Evolutionary conservation across 2,888 invertebrate genomes (phyloP).

Genomic region (Hirtodrosophila duncani): DNA sequence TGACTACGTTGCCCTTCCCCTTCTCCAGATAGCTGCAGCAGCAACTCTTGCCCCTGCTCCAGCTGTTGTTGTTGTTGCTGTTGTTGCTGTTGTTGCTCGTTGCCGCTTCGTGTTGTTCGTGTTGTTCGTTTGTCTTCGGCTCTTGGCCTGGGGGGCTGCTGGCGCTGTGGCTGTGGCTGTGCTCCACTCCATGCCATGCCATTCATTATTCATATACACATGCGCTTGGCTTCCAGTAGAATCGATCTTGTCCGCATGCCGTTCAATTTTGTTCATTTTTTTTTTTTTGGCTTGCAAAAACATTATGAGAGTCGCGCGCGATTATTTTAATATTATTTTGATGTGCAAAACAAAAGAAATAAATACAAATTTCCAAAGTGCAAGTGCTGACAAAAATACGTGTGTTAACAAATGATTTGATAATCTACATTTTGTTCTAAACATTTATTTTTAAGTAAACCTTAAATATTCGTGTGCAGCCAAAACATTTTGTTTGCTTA

Average conservation of each 20-base stretch:
- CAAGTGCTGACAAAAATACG: no score
- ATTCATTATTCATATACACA: slow-evolving; percentile 19
- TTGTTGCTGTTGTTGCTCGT: slow-evolving; percentile 19
- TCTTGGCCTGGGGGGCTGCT: background rate
- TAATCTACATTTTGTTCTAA: no score
- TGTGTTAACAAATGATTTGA: no score
- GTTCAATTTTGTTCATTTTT: no score
- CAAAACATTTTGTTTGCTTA: no score
- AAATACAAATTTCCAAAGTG: slow-evolving; percentile 20
- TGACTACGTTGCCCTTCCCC: slow-evolving; percentile 14
- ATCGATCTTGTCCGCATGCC: slow-evolving; percentile 77
- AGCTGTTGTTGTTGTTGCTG: slow-evolving; percentile 16
- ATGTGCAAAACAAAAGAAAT: slow-evolving; percentile 1
- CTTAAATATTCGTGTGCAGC: no score
- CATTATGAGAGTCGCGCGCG: no score
- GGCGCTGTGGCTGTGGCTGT: slow-evolving; percentile 30
- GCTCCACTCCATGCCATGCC: slow-evolving; percentile 44
- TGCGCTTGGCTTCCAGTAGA: slow-evolving; percentile 70
- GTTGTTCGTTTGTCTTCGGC: slow-evolving; percentile 2
- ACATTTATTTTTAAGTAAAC: no score
- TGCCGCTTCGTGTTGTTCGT: background rate
- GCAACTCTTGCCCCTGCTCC: slow-evolving; percentile 31
- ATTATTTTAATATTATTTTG: slow-evolving; percentile 3
- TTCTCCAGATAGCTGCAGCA: no score
- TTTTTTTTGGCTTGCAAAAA: slow-evolving; percentile 18